phyloP scores from a whole-genome alignment of 2,888 invertebrate genomes.

The Strigamia maritima region DNA sequence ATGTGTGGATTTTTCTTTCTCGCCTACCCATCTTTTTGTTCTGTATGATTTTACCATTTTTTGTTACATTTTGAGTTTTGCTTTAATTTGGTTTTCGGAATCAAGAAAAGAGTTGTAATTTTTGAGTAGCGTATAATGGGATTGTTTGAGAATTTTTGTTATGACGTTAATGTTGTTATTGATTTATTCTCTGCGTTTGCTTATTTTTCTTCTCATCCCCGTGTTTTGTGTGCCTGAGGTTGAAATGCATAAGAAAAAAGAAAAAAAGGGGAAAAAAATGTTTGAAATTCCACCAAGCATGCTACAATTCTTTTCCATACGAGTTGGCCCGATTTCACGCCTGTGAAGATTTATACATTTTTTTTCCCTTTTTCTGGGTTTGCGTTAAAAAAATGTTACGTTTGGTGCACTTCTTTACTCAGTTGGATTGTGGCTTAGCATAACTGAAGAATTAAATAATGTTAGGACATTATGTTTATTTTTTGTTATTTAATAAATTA shows the following conservation, averaged over 20 bases:
- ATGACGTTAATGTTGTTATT: slow-evolving; percentile 34
- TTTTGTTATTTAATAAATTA: neutral
- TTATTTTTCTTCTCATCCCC: slow-evolving; percentile 22
- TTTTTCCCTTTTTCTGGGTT: neutral
- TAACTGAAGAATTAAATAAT: neutral
- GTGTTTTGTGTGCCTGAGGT: slow-evolving; percentile 34
- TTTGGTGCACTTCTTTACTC: neutral
- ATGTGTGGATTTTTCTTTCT: neutral
- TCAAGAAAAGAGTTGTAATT: slow-evolving; percentile 18
- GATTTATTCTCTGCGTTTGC: slow-evolving; percentile 26
- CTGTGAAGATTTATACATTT: slow-evolving; percentile 30
- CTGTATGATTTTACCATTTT: neutral
- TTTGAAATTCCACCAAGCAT: slow-evolving; percentile 34
- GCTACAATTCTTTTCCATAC: slow-evolving; percentile 31
- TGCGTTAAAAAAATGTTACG: slow-evolving; percentile 14
- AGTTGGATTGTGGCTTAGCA: neutral
- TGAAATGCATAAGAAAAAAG: slow-evolving; percentile 23
- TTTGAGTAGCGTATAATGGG: neutral
- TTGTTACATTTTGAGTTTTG: neutral
- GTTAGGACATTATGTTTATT: neutral
- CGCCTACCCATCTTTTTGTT: neutral
- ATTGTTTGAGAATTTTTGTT: slow-evolving; percentile 26
- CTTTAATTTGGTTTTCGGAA: neutral
- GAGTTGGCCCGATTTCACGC: slow-evolving; percentile 32
- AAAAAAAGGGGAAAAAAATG: neutral